Evolutionary conservation across 2,797 vertebrate genomes (phyloP).

Genomic region (Xenopus petersii): DNA sequence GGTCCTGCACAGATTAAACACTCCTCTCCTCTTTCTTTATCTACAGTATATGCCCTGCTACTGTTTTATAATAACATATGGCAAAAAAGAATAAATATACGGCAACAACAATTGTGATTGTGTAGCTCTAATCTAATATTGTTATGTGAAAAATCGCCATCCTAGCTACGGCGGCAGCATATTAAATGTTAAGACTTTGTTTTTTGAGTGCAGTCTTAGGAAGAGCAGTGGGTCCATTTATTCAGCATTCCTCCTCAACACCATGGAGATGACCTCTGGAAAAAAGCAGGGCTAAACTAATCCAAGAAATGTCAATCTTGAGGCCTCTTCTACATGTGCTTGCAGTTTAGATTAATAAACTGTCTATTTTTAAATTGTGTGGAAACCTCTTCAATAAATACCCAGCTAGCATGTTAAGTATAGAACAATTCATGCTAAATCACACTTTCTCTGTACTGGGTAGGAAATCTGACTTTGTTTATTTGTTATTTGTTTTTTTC

Average conservation of each 20-base stretch:
- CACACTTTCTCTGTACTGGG: slow-evolving; percentile 65
- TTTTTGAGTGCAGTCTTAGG: slow-evolving; percentile 67
- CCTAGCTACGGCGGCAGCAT: slow-evolving; percentile 86
- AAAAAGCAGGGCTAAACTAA: slow-evolving; percentile 81
- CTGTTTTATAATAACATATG: slow-evolving; percentile 19
- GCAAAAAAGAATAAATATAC: background rate
- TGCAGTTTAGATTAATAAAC: slow-evolving; percentile 76
- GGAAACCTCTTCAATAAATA: slow-evolving; percentile 73
- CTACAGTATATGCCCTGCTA: background rate
- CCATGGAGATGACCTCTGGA: slow-evolving; percentile 72
- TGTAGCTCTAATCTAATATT: slow-evolving; percentile 89
- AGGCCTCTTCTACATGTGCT: slow-evolving; percentile 72
- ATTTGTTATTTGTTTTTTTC: slow-evolving; percentile 47
- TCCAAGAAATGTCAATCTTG: slow-evolving; percentile 76
- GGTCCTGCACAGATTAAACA: slow-evolving; percentile 39
- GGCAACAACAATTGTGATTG: slow-evolving; percentile 42
- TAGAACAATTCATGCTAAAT: slow-evolving; percentile 70
- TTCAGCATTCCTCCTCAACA: slow-evolving; percentile 66
- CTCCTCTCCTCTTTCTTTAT: slow-evolving; percentile 27
- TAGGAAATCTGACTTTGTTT: slow-evolving; percentile 51
- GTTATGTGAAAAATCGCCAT: slow-evolving; percentile 91
- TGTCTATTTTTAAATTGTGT: slow-evolving; percentile 76
- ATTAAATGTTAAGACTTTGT: slow-evolving; percentile 95
- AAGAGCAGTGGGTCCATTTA: slow-evolving; percentile 73
- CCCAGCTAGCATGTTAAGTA: slow-evolving; percentile 78